Evolutionary conservation across 2,797 vertebrate genomes (phyloP).

Genomic region (Otolemur crassicaudatus): DNA sequence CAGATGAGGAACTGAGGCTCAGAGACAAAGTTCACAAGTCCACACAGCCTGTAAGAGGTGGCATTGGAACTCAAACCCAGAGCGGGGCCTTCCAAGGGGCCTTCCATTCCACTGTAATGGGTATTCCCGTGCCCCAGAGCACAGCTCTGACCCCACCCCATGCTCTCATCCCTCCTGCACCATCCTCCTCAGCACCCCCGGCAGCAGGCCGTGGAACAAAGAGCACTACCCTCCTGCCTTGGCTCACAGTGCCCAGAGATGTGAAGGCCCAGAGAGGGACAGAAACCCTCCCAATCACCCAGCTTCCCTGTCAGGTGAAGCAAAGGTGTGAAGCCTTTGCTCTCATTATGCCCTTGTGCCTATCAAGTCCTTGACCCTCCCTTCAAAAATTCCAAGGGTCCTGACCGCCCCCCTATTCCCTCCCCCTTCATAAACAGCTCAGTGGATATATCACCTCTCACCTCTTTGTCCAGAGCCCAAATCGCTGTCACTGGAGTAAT

Average conservation of each 20-base stretch:
- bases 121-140: rapidly evolving
- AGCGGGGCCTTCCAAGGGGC: neutral
- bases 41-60: neutral
- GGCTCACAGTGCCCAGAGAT: neutral
- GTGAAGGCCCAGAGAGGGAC: neutral
- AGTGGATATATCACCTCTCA: slow-evolving; percentile 43
- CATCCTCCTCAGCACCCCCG: rapidly evolving
- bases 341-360: rapidly evolving
- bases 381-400: neutral
- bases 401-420: neutral
- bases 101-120: neutral
- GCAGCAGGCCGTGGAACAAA: neutral
- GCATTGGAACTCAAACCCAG: neutral
- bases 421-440: neutral
- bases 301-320: neutral
- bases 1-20: slow-evolving; percentile 1
- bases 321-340: neutral
- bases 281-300: neutral
- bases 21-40: neutral
- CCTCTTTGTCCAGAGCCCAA: slow-evolving; percentile 68
- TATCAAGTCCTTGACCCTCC: neutral
- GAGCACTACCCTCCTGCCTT: neutral
- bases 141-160: neutral
- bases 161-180: rapidly evolving
- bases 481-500: slow-evolving; percentile 42